A percentile compares a stretch with the other conserved stretches of the same genome.
Conservation (phyloP, 2,113 vertebrate genomes). For the Ceyx melanurus region DNA sequence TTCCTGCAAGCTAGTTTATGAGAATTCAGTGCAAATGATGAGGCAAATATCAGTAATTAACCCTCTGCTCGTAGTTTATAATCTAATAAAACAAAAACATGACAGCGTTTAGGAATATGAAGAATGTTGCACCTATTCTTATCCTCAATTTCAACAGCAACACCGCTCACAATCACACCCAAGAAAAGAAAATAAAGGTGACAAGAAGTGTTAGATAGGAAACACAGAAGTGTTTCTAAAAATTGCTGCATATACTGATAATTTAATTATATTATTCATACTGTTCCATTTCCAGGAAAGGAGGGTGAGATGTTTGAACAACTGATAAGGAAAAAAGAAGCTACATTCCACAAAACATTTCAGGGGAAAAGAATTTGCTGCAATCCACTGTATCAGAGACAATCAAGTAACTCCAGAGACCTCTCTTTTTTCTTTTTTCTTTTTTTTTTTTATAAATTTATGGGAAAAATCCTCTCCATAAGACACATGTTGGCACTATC, state of each 20-base stretch:
- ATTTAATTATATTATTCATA: background rate
- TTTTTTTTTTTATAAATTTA: background rate
- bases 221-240: background rate
- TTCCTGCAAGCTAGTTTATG: background rate
- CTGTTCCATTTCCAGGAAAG: background rate
- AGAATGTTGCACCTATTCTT: background rate
- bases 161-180: rapidly evolving
- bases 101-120: background rate
- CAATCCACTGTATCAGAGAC: background rate
- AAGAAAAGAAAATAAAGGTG: background rate
- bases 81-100: background rate
- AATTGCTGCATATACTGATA: background rate
- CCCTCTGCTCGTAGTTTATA: background rate
- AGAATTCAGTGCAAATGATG: background rate
- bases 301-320: background rate
- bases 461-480: background rate
- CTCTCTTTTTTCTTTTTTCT: background rate
- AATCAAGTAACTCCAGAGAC: background rate
- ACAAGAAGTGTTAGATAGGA: background rate
- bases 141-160: background rate
- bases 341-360: background rate
- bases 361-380: background rate
- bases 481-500: background rate
- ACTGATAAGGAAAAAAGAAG: background rate
- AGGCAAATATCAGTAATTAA: background rate